These are phyloP conservation scores for Hydriomena furcata DNA, from an alignment of 2,888 invertebrate genomes.

Conservation along the genomic window DNA sequence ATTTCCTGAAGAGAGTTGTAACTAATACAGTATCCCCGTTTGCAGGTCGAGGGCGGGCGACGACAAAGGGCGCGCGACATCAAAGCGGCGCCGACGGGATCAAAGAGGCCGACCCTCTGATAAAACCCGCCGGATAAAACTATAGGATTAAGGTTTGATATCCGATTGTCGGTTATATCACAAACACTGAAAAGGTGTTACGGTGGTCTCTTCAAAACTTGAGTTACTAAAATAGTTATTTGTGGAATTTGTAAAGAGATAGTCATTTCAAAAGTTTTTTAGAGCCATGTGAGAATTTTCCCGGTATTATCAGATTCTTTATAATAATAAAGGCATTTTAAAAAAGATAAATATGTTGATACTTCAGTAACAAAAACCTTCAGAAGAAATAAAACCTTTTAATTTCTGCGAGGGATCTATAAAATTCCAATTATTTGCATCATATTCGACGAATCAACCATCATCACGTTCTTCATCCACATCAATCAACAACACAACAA, in stretches of 20 bases:
- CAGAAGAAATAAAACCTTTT: no score
- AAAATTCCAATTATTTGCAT: no score
- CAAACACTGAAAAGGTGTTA: conserved; percentile 60
- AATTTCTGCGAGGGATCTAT: no score
- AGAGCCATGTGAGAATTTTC: background rate
- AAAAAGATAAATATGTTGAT: no score
- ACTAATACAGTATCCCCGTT: conserved; percentile 60
- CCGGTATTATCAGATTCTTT: no score
- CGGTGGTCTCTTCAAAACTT: conserved; percentile 42
- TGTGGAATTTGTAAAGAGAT: conserved; percentile 38
- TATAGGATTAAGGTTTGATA: conserved; percentile 64
- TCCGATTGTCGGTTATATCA: conserved; percentile 71
- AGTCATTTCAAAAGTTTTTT: conserved; percentile 25
- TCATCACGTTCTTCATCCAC: conserved; percentile 12
- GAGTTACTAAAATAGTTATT: conserved; percentile 32
- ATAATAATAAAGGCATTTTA: no score
- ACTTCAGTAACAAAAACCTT: no score
- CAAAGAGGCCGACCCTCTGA: conserved; percentile 62
- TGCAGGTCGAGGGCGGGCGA: conserved; percentile 56
- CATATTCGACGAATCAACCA: background rate
- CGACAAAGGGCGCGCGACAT: conserved; percentile 65
- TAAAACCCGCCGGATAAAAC: conserved; percentile 65
- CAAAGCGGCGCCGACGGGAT: conserved; percentile 64
- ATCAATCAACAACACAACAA: conserved; percentile 21
- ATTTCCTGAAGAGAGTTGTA: conserved; percentile 49